Conservation (phyloP, 2,888 invertebrate genomes). For the Stictocephala bisonia region DNA sequence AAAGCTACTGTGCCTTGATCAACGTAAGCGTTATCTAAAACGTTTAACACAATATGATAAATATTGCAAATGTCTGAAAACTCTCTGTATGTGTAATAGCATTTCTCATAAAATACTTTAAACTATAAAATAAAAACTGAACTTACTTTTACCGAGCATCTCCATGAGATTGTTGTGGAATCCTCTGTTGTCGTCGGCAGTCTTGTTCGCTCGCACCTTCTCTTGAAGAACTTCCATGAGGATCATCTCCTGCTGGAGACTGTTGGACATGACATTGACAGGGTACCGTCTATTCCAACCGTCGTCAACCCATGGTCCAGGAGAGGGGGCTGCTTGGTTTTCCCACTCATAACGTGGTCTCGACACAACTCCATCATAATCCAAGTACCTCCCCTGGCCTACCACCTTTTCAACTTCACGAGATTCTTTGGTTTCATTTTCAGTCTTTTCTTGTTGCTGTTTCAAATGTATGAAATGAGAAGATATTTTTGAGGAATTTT, state of each 20-base stretch:
- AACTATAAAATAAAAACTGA: slow-evolving; percentile 29
- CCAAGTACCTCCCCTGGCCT: neutral
- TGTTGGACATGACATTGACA: slow-evolving; percentile 22
- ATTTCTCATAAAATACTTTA: too few species aligned
- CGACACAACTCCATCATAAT: neutral
- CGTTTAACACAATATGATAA: too few species aligned
- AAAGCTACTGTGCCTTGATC: too few species aligned
- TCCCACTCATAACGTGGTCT: slow-evolving; percentile 5
- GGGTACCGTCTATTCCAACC: slow-evolving; percentile 32
- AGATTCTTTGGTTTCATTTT: slow-evolving; percentile 30
- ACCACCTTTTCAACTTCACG: neutral
- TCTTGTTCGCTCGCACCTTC: slow-evolving; percentile 65
- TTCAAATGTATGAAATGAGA: neutral
- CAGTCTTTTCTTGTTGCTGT: slow-evolving; percentile 20
- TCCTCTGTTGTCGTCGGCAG: slow-evolving; percentile 66
- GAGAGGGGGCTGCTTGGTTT: neutral
- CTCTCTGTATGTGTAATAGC: too few species aligned
- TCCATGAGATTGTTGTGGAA: slow-evolving; percentile 81
- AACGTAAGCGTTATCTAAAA: too few species aligned
- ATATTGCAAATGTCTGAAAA: neutral
- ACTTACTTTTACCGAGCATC: slow-evolving; percentile 86
- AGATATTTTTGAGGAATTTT: slow-evolving; percentile 13
- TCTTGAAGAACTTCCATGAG: slow-evolving; percentile 79
- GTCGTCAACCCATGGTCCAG: slow-evolving; percentile 2
- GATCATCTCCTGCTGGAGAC: slow-evolving; percentile 74